Base-by-base conservation (phyloP, 2,888 invertebrate genomes). In the Microctonus aethiopoides region DNA sequence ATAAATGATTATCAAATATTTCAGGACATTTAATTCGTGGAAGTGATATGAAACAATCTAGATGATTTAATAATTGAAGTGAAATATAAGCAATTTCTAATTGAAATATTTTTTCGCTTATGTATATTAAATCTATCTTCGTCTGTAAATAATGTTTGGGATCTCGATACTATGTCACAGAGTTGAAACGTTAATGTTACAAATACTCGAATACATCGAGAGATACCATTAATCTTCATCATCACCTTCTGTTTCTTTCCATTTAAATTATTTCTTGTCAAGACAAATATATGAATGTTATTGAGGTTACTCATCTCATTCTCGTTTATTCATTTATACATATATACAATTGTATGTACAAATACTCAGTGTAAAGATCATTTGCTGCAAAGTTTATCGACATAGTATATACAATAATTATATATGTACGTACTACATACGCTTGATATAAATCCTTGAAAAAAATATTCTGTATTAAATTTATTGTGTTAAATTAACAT, bases 161-260 rank as follows among this genome's bases (percentile, higher is more conserved):
- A n/a, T 29, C 16, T 57, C 57, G 32, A 26, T 32, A 57, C 16
- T 34, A 11, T 63, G 41, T 46, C 16, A 29, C 46, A 22, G 16
- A 59, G 59, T 26, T 63, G 62, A 63, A 26, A 16, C 32, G 11
- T 51, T 51, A 63, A 24, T 63, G 41, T 10, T 51, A 29, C 32
- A 16, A 29, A 57, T 57, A 34, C 24, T 22, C 36, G 32, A 29
- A 63, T 20, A 29, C 32, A 60, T n/a, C 26, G 41, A 65, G 39
- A 56, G 75, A 79, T 77, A 81, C 46, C 46, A 78, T 81, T 81
- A 80, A 77, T 81, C 81, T 81, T 79, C 77, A 81, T 81, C 78
- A 72, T 75, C 72, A 68, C 74, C 74, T 78, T 76, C 75, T 46
- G 77, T 78, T 78, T 80, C 75, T 79, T 79, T 79, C 77, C 75